phyloP scores from a whole-genome alignment of 2,113 vertebrate species.

The Notothenia rossii region DNA sequence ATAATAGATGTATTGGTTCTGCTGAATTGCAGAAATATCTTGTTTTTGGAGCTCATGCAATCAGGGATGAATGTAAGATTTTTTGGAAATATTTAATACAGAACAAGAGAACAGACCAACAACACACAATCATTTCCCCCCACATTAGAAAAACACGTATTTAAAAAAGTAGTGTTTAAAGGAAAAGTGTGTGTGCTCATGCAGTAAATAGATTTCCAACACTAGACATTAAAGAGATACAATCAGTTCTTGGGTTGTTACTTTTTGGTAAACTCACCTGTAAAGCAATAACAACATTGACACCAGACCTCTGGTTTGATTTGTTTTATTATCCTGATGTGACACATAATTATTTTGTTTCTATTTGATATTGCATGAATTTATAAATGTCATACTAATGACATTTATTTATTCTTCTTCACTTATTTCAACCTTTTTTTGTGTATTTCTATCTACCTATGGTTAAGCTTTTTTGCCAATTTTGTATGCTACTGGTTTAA shows the following conservation, averaged over 20 bases:
- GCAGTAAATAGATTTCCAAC: slow-evolving; percentile 20
- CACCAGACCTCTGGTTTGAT: too few relatives aligned
- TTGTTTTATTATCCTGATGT: too few relatives aligned
- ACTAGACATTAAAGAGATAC: slow-evolving; percentile 51
- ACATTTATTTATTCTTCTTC: too few relatives aligned
- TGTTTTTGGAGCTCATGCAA: slow-evolving; percentile 16
- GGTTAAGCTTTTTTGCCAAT: too few relatives aligned
- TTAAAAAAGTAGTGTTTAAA: background rate
- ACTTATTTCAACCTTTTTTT: too few relatives aligned
- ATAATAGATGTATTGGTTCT: slow-evolving; percentile 8
- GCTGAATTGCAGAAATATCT: background rate
- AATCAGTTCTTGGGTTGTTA: slow-evolving; percentile 1
- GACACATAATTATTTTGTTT: too few relatives aligned
- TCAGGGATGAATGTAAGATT: slow-evolving; percentile 39
- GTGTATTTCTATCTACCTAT: too few relatives aligned
- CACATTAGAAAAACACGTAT: background rate
- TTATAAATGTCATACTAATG: too few relatives aligned
- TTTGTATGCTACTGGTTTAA: too few relatives aligned
- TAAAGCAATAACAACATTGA: slow-evolving; percentile 26
- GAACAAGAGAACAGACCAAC: slow-evolving; percentile 33
- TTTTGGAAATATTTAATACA: slow-evolving; percentile 6
- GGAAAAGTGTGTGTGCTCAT: slow-evolving; percentile 17
- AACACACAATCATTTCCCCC: slow-evolving; percentile 28
- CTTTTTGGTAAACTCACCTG: background rate
- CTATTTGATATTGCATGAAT: too few relatives aligned